A percentile compares a stretch with the other conserved stretches of the same genome.
phyloP scores from a whole-genome alignment of 2,797 vertebrate genomes.

The Xenops minutus region DNA sequence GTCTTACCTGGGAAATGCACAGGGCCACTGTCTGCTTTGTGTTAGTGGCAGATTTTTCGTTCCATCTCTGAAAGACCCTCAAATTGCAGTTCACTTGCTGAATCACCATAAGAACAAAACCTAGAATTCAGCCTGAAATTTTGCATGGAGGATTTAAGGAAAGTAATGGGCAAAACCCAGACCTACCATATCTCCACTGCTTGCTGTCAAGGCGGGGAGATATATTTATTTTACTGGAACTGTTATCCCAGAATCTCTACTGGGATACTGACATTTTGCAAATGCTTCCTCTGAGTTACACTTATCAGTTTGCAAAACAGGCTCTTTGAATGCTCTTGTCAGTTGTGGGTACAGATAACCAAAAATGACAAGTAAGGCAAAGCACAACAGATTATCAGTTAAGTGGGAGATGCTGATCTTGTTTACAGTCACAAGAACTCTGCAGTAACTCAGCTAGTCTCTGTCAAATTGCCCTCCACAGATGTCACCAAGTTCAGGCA shows the following conservation, averaged over 20 bases:
- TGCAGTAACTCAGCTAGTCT: background rate
- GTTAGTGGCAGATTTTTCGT: background rate
- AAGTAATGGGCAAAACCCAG: background rate
- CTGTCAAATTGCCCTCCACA: background rate
- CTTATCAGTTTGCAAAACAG: slow-evolving; percentile 6
- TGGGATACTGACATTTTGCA: background rate
- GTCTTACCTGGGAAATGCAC: background rate
- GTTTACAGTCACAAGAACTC: background rate
- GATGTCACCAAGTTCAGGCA: background rate
- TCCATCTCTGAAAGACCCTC: background rate
- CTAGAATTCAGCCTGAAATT: background rate
- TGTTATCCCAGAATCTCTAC: background rate
- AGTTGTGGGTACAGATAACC: background rate
- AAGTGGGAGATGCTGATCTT: background rate
- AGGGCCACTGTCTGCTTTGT: background rate
- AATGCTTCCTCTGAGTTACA: background rate
- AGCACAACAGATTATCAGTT: background rate
- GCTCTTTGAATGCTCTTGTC: background rate
- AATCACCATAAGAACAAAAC: background rate
- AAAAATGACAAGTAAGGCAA: background rate
- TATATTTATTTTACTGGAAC: background rate
- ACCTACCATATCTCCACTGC: background rate
- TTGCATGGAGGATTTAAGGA: background rate
- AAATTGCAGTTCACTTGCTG: background rate
- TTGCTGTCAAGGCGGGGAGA: background rate